A percentile compares a stretch with the other conserved stretches of the same genome.
phyloP scores from a whole-genome alignment of 2,888 invertebrate genomes.

The Cactoblastis cactorum region DNA sequence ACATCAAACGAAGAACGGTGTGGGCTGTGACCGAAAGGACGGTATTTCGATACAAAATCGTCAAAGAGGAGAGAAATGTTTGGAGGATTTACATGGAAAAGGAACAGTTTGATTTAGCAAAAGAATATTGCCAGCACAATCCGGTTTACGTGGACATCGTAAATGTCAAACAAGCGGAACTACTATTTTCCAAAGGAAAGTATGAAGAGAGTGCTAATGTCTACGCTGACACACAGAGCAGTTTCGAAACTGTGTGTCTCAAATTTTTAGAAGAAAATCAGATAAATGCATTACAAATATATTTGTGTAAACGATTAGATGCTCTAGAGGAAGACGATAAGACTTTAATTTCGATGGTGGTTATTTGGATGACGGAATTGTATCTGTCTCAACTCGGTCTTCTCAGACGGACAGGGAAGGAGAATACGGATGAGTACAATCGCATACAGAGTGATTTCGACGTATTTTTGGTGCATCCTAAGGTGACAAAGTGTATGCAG shows the following conservation, averaged over 20 bases:
- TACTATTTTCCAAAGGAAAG: conserved; percentile 87
- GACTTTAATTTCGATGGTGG: conserved; percentile 94
- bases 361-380: conserved; percentile 96
- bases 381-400: conserved; percentile 93
- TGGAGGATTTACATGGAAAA: conserved; percentile 94
- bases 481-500: conserved; percentile 88
- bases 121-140: conserved; percentile 89
- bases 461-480: conserved; percentile 84
- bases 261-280: conserved; percentile 92
- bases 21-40: conserved; percentile 93
- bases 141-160: conserved; percentile 90
- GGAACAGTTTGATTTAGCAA: conserved; percentile 91
- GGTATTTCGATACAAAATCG: conserved; percentile 91
- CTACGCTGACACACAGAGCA: conserved; percentile 93
- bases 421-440: conserved; percentile 71
- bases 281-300: conserved; percentile 92
- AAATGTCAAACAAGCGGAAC: conserved; percentile 92
- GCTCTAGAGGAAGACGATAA: conserved; percentile 86
- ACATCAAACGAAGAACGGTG: conserved; percentile 86
- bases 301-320: conserved; percentile 90
- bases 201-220: conserved; percentile 91
- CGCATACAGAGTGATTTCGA: conserved; percentile 88
- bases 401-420: conserved; percentile 73
- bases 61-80: conserved; percentile 90
- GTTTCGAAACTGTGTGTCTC: conserved; percentile 96